Evolutionary conservation across 53 echinoderm and acorn worm genomes (phyloP).

Genomic region (Patiria pectinifera): DNA sequence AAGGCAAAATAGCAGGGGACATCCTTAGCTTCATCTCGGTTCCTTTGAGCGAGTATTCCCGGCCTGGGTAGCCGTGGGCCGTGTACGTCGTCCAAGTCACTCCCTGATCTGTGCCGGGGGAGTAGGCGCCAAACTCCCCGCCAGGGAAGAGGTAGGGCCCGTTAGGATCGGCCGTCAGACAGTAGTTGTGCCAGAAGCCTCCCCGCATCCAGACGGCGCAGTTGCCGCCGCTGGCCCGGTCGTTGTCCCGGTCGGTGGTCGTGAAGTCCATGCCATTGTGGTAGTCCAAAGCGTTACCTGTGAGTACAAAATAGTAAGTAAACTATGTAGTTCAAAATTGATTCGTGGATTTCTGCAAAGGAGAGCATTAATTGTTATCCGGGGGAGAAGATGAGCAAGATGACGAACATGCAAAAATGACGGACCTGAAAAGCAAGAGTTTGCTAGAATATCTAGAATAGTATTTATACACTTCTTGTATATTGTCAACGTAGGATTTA

Average conservation of each 20-base stretch:
- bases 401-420: background rate
- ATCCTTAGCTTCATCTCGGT: slow-evolving; percentile 45
- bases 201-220: slow-evolving; percentile 44
- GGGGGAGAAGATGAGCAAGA: too few species aligned
- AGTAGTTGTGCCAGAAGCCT: slow-evolving; percentile 51
- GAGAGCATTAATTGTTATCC: background rate
- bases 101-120: slow-evolving; percentile 14
- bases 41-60: slow-evolving; percentile 37
- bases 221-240: slow-evolving; percentile 34
- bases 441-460: background rate
- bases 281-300: slow-evolving; percentile 34
- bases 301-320: background rate
- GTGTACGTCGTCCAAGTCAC: slow-evolving; percentile 38
- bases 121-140: background rate
- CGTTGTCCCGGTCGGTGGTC: slow-evolving; percentile 46
- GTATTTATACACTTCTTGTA: background rate
- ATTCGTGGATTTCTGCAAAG: background rate
- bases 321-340: too few species aligned
- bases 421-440: background rate
- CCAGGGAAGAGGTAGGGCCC: slow-evolving; percentile 2
- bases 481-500: background rate
- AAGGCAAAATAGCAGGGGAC: background rate
- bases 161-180: slow-evolving; percentile 43
- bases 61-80: slow-evolving; percentile 1
- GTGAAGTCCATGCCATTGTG: slow-evolving; percentile 58